Evolutionary conservation across 1,140 invertebrate genomes (phyloP), one percentile per base, ranked within the genome.

Genomic region (Medauroidea extradentata): DNA sequence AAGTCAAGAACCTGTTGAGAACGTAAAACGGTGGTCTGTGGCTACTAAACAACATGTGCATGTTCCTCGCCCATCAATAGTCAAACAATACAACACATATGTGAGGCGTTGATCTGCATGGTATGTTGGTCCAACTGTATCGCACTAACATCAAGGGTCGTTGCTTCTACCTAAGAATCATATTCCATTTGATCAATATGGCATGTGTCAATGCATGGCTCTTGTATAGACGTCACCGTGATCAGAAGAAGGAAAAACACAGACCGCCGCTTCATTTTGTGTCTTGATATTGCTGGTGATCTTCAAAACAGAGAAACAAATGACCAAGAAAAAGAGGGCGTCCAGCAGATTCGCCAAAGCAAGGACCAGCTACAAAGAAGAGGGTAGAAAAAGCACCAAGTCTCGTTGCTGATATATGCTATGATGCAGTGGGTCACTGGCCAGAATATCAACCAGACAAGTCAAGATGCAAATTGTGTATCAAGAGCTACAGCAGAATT

Each of bases 51-150:
- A n/a, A n/a, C n/a, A n/a, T n/a, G n/a, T n/a, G n/a, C n/a, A n/a
- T n/a, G n/a, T n/a, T n/a, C n/a, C n/a, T n/a, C n/a, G n/a, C n/a
- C n/a, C n/a, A n/a, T n/a, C n/a, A n/a, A n/a, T n/a, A n/a, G n/a
- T n/a, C n/a, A n/a, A n/a, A n/a, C n/a, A n/a, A n/a, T n/a, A n/a
- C n/a, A n/a, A n/a, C n/a, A n/a, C n/a, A n/a, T n/a, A n/a, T n/a
- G n/a, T n/a, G n/a, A 61, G 68, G 70, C 61, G 69, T 72, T 13
- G 71, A 72, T 61, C 67, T 77, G 49, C 71, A 70, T 61, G 76
- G 78, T 69, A 73, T 69, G 56, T 69, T 76, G 64, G 69, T 75
- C 61, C 69, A 69, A 54, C 69, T 72, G 55, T 73, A 77, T 62
- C 59, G 60, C 52, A 67, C 65, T 60, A 61, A 39, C 7, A 46